Percentiles rank a stretch among this genome's conserved stretches.
phyloP scores from a whole-genome alignment of 1,140 invertebrate species.

The Lineus longissimus region DNA sequence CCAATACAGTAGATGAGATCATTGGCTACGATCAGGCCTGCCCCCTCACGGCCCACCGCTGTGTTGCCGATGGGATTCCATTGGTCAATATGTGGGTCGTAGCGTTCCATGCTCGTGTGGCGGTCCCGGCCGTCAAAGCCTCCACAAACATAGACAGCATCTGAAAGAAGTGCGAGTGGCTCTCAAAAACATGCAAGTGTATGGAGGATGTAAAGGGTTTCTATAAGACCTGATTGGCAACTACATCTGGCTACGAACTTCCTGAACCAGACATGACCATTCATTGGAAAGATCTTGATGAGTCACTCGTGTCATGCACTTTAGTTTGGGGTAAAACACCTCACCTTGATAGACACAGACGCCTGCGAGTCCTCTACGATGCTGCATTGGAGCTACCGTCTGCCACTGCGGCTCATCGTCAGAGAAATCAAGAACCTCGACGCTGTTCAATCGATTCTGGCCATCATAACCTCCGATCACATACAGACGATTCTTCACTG shows the following conservation, averaged over 20 bases:
- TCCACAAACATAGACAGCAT: conserved; percentile 18
- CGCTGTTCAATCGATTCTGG: conserved; percentile 39
- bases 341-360: conserved; percentile 44
- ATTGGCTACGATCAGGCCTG: conserved; percentile 65
- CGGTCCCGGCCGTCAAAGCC: conserved; percentile 15
- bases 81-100: conserved; percentile 10
- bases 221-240: too few species aligned
- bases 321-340: too few species aligned
- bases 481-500: conserved; percentile 65
- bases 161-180: too few species aligned
- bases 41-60: conserved; percentile 55
- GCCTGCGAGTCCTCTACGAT: conserved; percentile 41
- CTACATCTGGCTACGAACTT: too few species aligned
- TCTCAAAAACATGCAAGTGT: too few species aligned
- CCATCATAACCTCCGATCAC: conserved; percentile 56
- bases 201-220: too few species aligned
- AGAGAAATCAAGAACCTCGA: conserved; percentile 35
- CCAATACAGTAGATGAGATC: conserved; percentile 51
- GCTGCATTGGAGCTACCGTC: conserved; percentile 41
- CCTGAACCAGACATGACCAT: too few species aligned
- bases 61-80: conserved; percentile 14
- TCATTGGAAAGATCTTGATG: too few species aligned
- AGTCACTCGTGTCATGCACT: too few species aligned
- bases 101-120: conserved; percentile 16
- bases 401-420: conserved; percentile 37